Conservation (phyloP, 2,113 vertebrate genomes). For the Xenopus laevis region DNA sequence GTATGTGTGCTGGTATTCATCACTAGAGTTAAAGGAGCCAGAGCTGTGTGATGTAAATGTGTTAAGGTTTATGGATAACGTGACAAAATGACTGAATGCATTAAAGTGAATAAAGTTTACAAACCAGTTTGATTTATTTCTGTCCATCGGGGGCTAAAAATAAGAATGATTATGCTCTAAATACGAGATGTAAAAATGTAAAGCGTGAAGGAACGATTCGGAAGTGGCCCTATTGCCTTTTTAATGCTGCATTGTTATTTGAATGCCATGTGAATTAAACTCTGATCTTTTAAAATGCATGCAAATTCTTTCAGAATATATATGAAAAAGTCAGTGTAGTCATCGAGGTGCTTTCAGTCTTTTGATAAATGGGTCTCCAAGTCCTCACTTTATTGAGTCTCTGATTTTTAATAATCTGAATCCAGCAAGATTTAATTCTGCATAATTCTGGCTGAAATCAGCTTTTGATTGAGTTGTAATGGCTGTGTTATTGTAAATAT, state of each 20-base stretch:
- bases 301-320: slow-evolving; percentile 75
- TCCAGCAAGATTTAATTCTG: slow-evolving; percentile 85
- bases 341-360: slow-evolving; percentile 62
- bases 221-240: slow-evolving; percentile 54
- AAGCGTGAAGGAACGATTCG: slow-evolving; percentile 54
- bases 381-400: slow-evolving; percentile 81
- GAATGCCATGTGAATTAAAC: slow-evolving; percentile 73
- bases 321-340: slow-evolving; percentile 71
- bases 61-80: slow-evolving; percentile 5
- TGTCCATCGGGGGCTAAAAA: slow-evolving; percentile 50
- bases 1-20: background rate
- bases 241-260: slow-evolving; percentile 64
- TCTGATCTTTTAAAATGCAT: slow-evolving; percentile 73
- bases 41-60: background rate
- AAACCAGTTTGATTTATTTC: slow-evolving; percentile 49
- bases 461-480: slow-evolving; percentile 86
- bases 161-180: slow-evolving; percentile 61
- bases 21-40: background rate
- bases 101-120: slow-evolving; percentile 31
- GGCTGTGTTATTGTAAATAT: slow-evolving; percentile 86
- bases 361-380: slow-evolving; percentile 79
- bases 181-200: slow-evolving; percentile 54
- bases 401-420: slow-evolving; percentile 81
- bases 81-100: slow-evolving; percentile 21
- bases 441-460: slow-evolving; percentile 85